Evolutionary conservation across 2,888 invertebrate species (phyloP).

Genomic region (Diabrotica balteata): DNA sequence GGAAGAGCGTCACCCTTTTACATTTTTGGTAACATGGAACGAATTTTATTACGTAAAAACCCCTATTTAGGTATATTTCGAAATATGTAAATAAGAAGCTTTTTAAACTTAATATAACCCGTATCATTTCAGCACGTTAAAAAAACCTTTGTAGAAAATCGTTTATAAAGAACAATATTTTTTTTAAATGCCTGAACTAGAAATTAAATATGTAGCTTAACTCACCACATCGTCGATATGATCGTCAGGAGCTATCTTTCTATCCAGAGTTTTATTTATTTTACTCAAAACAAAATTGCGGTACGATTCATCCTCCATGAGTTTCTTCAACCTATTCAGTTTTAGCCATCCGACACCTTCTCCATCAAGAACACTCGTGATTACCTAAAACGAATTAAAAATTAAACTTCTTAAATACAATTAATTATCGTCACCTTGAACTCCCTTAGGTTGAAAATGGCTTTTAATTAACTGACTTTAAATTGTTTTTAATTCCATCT

Average conservation of each 20-base stretch:
- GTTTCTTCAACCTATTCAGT: conserved; percentile 86
- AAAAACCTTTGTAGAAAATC: not conserved
- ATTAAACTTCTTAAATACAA: no score
- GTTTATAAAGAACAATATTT: no score
- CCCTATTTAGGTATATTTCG: no score
- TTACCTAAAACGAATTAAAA: conserved; percentile 66
- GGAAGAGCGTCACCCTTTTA: no score
- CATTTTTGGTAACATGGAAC: no score
- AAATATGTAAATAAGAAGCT: not conserved
- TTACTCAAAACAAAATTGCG: conserved; percentile 94
- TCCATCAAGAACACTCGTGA: conserved; percentile 84
- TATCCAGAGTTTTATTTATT: conserved; percentile 90
- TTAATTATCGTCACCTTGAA: no score
- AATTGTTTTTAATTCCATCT: no score
- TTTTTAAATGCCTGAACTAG: no score
- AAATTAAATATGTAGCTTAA: conserved; percentile 35
- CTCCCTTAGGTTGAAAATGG: no score
- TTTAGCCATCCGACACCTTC: conserved; percentile 98
- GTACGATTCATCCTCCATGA: conserved; percentile 99
- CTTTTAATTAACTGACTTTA: no score
- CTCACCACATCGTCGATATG: conserved; percentile 97
- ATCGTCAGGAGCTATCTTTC: conserved; percentile 93
- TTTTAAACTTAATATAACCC: not conserved
- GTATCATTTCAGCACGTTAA: not conserved
- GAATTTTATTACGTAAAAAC: no score